These are phyloP conservation scores for Chaetops frenatus DNA, from an alignment of 2,113 vertebrate genomes.

Conservation along the genomic window DNA sequence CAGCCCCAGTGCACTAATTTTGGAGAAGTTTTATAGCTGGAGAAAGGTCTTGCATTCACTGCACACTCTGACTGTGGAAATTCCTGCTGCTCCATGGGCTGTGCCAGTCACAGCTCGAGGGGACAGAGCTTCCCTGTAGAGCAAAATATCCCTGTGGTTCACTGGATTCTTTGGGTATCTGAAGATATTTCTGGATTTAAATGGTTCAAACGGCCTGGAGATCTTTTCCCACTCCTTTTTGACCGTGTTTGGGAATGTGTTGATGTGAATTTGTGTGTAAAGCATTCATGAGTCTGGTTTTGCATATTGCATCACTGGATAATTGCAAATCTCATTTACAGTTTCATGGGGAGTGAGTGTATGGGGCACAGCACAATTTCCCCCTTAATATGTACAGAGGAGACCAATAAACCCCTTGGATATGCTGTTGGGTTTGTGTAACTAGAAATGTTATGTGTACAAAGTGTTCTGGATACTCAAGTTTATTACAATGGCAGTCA, in stretches of 20 bases:
- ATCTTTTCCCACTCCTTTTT: not conserved
- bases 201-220: not conserved
- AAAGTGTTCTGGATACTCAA: not conserved
- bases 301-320: not conserved
- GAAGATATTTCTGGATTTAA: not conserved
- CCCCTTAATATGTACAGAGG: not conserved
- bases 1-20: not conserved
- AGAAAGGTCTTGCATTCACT: not conserved
- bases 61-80: not conserved
- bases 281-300: not conserved
- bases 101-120: rapidly evolving
- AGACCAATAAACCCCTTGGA: not conserved
- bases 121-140: not conserved
- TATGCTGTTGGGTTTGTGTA: not conserved
- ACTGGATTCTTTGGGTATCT: not conserved
- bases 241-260: not conserved
- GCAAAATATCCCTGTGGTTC: not conserved
- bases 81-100: not conserved
- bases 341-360: not conserved
- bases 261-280: not conserved
- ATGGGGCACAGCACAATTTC: not conserved
- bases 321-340: not conserved
- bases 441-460: not conserved
- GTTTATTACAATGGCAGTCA: constrained; percentile 8
- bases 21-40: not conserved